Percentiles rank a stretch among this genome's conserved stretches.
phyloP scores from a whole-genome alignment of 2,888 invertebrate genomes.

The Argyresthia albistria region DNA sequence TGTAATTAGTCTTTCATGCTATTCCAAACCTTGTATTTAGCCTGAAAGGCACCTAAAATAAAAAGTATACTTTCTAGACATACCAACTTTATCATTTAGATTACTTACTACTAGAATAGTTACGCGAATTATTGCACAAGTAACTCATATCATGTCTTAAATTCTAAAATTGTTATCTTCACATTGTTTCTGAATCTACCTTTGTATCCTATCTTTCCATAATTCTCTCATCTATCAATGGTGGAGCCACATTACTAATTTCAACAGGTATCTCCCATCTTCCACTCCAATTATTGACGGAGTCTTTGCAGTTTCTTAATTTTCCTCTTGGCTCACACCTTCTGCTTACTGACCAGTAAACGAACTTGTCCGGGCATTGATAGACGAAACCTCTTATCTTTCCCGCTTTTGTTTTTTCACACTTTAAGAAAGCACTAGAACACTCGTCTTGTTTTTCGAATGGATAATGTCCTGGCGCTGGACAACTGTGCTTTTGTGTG shows the following conservation, averaged over 20 bases:
- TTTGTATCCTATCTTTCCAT: not conserved
- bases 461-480: conserved; percentile 78
- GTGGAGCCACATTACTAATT: conserved; percentile 58
- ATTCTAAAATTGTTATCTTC: no score
- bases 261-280: conserved; percentile 74
- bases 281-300: conserved; percentile 46
- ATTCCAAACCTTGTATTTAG: not conserved
- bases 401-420: conserved; percentile 61
- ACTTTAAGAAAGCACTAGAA: conserved; percentile 80
- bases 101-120: no score
- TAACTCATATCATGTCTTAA: no score
- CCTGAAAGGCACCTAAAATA: not conserved
- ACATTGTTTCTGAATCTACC: no score
- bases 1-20: not conserved
- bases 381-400: conserved; percentile 78
- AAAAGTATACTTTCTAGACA: not conserved
- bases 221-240: conserved; percentile 9
- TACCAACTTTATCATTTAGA: not conserved
- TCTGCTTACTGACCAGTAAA: conserved; percentile 84
- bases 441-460: conserved; percentile 78
- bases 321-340: conserved; percentile 78
- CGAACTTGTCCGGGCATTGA: conserved; percentile 83
- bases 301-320: conserved; percentile 73
- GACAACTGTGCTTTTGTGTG: conserved; percentile 71
- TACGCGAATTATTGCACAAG: conserved; percentile 5